These are phyloP conservation scores for Eremobia ochroleuca DNA, from an alignment of 2,888 invertebrate genomes.

Conservation along the genomic window DNA sequence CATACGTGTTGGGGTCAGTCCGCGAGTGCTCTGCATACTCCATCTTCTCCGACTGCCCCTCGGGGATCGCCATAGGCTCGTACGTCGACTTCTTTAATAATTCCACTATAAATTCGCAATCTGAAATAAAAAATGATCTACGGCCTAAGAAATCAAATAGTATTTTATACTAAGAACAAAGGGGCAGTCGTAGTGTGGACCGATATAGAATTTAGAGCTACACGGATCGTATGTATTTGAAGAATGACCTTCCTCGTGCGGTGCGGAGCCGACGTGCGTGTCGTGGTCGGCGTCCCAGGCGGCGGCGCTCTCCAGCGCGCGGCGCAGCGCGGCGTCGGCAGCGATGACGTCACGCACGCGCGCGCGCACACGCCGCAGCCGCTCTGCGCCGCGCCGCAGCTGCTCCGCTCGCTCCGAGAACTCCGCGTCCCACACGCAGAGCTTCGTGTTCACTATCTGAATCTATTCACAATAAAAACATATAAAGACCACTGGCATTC, in stretches of 20 bases:
- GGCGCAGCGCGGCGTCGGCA: slow-evolving; percentile 74
- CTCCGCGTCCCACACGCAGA: slow-evolving; percentile 81
- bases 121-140: slow-evolving; percentile 72
- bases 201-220: neutral
- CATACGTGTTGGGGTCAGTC: slow-evolving; percentile 65
- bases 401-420: slow-evolving; percentile 77
- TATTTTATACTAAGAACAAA: slow-evolving; percentile 20
- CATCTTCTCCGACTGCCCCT: slow-evolving; percentile 70
- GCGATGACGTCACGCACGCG: slow-evolving; percentile 80
- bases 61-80: slow-evolving; percentile 71
- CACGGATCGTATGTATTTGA: slow-evolving; percentile 1
- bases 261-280: slow-evolving; percentile 61
- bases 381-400: slow-evolving; percentile 75
- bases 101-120: slow-evolving; percentile 78
- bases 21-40: slow-evolving; percentile 72
- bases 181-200: neutral
- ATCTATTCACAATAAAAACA: slow-evolving; percentile 71
- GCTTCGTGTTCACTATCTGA: slow-evolving; percentile 83
- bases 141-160: slow-evolving; percentile 33
- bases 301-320: slow-evolving; percentile 67
- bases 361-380: slow-evolving; percentile 76
- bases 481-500: neutral
- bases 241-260: slow-evolving; percentile 74
- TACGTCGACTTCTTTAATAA: slow-evolving; percentile 80
- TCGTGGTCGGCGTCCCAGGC: slow-evolving; percentile 69